Conservation (phyloP, 2,113 vertebrate species). For the Alosa alosa region DNA sequence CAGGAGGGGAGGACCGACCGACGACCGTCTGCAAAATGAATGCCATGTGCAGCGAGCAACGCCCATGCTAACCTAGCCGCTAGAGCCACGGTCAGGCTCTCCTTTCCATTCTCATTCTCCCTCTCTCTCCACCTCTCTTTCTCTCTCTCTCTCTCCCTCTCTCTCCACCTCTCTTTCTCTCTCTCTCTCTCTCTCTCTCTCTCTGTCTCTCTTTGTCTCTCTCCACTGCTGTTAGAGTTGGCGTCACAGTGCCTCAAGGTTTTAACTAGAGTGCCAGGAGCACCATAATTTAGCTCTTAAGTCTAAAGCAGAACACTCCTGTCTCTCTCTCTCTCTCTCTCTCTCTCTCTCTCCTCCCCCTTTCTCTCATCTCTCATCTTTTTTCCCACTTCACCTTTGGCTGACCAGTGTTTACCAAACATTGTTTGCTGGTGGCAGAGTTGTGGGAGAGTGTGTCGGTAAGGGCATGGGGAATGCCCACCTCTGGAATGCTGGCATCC, state of each 20-base stretch:
- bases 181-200: background rate
- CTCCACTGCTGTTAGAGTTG: background rate
- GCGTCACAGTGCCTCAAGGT: background rate
- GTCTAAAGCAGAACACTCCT: background rate
- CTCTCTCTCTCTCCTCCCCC: slow-evolving; percentile 3
- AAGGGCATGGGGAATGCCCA: slow-evolving; percentile 41
- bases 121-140: background rate
- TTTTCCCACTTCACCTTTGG: slow-evolving; percentile 14
- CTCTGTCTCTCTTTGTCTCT: background rate
- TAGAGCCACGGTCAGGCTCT: background rate
- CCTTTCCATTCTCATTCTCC: slow-evolving; percentile 3
- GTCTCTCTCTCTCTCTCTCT: background rate
- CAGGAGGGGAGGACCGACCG: slow-evolving; percentile 77
- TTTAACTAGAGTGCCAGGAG: background rate
- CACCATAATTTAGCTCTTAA: background rate
- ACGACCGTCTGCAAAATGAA: slow-evolving; percentile 79
- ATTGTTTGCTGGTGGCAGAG: slow-evolving; percentile 5
- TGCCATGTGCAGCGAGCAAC: slow-evolving; percentile 85
- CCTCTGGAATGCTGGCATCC: slow-evolving; percentile 18
- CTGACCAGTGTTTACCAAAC: slow-evolving; percentile 14
- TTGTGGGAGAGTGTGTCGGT: slow-evolving; percentile 1
- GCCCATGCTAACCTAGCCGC: slow-evolving; percentile 50
- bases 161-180: background rate
- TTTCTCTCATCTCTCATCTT: background rate
- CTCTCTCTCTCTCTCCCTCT: background rate